Conservation (phyloP, 2,113 vertebrate species). For the Mesoclemmys tuberculata region DNA sequence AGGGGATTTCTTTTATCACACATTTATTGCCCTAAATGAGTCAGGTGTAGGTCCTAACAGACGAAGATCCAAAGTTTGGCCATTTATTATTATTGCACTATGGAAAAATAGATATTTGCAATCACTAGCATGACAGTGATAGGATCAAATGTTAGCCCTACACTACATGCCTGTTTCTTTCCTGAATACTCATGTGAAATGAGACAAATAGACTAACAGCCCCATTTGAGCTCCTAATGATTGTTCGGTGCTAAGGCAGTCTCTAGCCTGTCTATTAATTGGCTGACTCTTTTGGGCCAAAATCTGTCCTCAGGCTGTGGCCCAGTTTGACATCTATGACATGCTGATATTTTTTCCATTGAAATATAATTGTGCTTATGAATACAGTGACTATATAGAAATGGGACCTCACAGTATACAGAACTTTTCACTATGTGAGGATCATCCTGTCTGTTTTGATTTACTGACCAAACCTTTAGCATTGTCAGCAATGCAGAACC, state of each 20-base stretch:
- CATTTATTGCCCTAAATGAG: not conserved
- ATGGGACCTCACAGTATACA: not conserved
- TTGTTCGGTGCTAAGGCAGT: not conserved
- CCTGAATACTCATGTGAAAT: not conserved
- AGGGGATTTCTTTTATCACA: not conserved
- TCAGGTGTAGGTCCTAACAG: not conserved
- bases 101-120: not conserved
- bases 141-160: not conserved
- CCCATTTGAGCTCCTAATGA: not conserved
- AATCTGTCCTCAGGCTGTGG: not conserved
- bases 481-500: not conserved
- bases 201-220: not conserved
- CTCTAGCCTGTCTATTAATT: not conserved
- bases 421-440: not conserved
- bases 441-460: accelerated
- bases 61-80: not conserved
- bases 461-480: accelerated
- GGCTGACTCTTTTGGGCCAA: not conserved
- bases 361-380: not conserved
- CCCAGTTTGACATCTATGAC: not conserved
- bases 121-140: accelerated
- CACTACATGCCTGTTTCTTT: not conserved
- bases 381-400: not conserved
- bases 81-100: not conserved
- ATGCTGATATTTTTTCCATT: not conserved